Conservation (phyloP, 2,888 invertebrate genomes). For the Parnassius glacialis region DNA sequence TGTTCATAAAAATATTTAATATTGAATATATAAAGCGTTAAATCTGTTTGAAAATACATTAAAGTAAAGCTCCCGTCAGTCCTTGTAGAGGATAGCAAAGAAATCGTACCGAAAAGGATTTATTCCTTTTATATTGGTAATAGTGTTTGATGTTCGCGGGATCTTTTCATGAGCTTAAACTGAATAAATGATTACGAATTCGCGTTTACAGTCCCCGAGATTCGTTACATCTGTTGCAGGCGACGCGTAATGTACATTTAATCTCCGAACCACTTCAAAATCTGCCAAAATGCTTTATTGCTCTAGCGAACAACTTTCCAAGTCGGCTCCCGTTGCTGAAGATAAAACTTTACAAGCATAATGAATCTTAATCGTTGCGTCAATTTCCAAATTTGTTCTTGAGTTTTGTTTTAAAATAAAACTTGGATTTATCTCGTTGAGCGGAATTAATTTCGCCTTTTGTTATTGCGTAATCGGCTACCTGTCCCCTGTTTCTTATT, state of each 20-base stretch:
- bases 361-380: conserved; percentile 77
- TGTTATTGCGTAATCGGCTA: conserved; percentile 67
- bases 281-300: conserved; percentile 79
- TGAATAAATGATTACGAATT: conserved; percentile 24
- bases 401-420: conserved; percentile 73
- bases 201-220: conserved; percentile 29
- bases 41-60: conserved; percentile 25
- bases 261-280: conserved; percentile 71
- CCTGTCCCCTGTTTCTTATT: conserved; percentile 52
- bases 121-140: conserved; percentile 27
- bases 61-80: conserved; percentile 20
- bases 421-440: conserved; percentile 65
- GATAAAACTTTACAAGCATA: conserved; percentile 79
- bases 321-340: conserved; percentile 52
- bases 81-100: conserved; percentile 12
- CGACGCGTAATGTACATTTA: conserved; percentile 73
- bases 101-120: conserved; percentile 22
- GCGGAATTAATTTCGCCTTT: conserved; percentile 67
- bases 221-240: conserved; percentile 60
- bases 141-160: conserved; percentile 28
- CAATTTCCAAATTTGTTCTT: conserved; percentile 73
- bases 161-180: conserved; percentile 19
- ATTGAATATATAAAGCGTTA: conserved; percentile 18
- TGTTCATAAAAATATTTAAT: conserved; percentile 17
- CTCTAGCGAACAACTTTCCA: conserved; percentile 64